Base-by-base conservation (phyloP, 2,113 vertebrate genomes). In the Nicator chloris region DNA sequence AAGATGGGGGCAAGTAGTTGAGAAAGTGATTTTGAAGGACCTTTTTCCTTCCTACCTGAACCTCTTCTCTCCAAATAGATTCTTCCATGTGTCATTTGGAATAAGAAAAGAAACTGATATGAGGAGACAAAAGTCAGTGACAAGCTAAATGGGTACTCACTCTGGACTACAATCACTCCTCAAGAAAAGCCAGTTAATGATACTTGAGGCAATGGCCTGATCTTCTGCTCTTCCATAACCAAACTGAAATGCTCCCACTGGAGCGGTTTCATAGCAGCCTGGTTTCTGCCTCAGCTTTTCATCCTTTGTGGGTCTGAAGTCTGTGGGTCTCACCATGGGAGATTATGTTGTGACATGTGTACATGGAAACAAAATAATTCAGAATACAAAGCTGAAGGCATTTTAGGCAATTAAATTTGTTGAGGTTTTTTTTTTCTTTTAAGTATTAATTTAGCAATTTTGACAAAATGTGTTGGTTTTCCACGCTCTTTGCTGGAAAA, bases 121-220 rank as follows among this genome's bases (percentile, higher is more conserved):
- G 40, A 57, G 69, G 61, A 91, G 81, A 72, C 71, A 89, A 44
- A 92, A 93, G 88, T 94, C 83, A 86, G 88, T 92, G 86, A 71
- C 47, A 81, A 95, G 77, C 69, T 91, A 95, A 97, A 96, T 92
- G 90, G 92, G 80, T 95, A 57, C 72, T 93, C 72, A 83, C 80
- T 92, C 83, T 35, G 79, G 80, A 75, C 79, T 93, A 94, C 90
- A 95, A 79, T 80, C 63, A 80, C 71, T 90, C 54, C 92, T 88
- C 39, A 4, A 88, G 92, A 94, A 92, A 95, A 94, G 92, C 21
- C 88, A 88, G 82, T 94, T 95, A 94, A 92, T 93, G 93, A 64
- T 77, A 93, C 90, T 93, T 93, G 90, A 94, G 92, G 85, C 88
- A 92, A 80, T 53, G 45, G 45, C 64, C 82, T 94, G 85, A 86